Evolutionary conservation across 2,888 invertebrate species (phyloP).

Genomic region (Germaria angustata): DNA sequence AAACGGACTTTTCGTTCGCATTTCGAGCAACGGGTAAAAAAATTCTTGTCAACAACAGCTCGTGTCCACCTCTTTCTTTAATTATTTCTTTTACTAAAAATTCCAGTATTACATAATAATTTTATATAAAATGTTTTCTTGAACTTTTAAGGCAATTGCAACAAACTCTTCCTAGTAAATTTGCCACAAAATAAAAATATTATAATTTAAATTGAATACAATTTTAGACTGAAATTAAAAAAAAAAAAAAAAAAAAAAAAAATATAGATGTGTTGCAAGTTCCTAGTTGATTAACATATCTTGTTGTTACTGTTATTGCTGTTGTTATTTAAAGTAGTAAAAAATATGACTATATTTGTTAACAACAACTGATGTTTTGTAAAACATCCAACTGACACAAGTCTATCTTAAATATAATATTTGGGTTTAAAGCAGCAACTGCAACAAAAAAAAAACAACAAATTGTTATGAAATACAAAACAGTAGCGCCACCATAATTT

Average conservation of each 20-base stretch:
- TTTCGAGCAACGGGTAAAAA: too few relatives aligned
- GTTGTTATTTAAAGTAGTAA: not conserved
- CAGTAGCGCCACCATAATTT: slow-evolving; percentile 62
- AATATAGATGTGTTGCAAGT: slow-evolving; percentile 9
- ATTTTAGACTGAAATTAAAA: not conserved
- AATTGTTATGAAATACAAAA: slow-evolving; percentile 60
- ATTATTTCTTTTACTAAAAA: too few relatives aligned
- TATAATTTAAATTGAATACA: slow-evolving; percentile 45
- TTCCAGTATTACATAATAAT: not conserved
- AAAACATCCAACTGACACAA: slow-evolving; percentile 41
- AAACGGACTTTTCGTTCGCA: too few relatives aligned
- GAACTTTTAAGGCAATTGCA: not conserved
- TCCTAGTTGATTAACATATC: slow-evolving; percentile 46
- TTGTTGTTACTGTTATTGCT: slow-evolving; percentile 16
- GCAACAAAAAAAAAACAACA: slow-evolving; percentile 13
- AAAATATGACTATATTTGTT: slow-evolving; percentile 51
- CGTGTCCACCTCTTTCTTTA: too few relatives aligned
- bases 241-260: slow-evolving; percentile 13
- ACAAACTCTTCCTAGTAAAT: slow-evolving; percentile 3
- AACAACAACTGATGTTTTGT: slow-evolving; percentile 23
- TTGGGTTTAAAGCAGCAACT: not conserved
- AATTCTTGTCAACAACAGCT: too few relatives aligned
- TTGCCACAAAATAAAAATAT: not conserved
- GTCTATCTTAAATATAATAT: slow-evolving; percentile 21
- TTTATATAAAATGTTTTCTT: not conserved